phyloP scores from a whole-genome alignment of 2,113 vertebrate species.

The Todiramphus saurophagus region DNA sequence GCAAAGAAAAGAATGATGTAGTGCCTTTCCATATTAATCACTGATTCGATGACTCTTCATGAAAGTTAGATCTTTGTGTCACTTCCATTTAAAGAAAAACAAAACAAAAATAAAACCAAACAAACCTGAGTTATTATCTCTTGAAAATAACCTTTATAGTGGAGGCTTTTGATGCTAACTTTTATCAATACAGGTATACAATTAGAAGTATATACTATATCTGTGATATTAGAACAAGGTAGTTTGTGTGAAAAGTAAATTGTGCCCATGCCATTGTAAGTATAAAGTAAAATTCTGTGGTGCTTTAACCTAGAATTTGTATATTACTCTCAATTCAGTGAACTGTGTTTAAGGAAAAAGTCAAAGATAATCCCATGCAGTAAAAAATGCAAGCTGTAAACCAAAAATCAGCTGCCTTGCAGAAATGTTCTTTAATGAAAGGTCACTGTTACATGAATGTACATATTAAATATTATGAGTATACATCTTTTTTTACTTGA shows the following conservation, averaged over 20 bases:
- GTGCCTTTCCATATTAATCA: neutral
- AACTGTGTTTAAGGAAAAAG: neutral
- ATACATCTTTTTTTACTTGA: neutral
- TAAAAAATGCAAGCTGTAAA: neutral
- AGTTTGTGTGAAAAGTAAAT: neutral
- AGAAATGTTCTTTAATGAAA: constrained; percentile 11
- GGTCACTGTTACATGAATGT: neutral
- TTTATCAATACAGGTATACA: neutral
- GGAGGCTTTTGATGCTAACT: neutral
- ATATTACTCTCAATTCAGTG: neutral
- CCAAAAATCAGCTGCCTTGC: neutral
- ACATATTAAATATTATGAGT: neutral
- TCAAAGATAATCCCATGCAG: neutral
- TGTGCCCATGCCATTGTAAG: neutral
- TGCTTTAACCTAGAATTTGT: neutral
- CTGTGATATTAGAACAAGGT: neutral
- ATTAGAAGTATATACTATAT: neutral
- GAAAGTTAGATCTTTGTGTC: neutral
- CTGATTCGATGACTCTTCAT: neutral
- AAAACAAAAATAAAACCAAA: neutral
- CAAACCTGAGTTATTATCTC: neutral
- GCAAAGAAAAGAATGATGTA: neutral
- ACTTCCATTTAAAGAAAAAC: neutral
- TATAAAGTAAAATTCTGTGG: neutral
- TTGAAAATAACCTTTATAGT: neutral